phyloP scores from a whole-genome alignment of 2,888 invertebrate genomes.

The Kuschelorhynchus macadamiae region DNA sequence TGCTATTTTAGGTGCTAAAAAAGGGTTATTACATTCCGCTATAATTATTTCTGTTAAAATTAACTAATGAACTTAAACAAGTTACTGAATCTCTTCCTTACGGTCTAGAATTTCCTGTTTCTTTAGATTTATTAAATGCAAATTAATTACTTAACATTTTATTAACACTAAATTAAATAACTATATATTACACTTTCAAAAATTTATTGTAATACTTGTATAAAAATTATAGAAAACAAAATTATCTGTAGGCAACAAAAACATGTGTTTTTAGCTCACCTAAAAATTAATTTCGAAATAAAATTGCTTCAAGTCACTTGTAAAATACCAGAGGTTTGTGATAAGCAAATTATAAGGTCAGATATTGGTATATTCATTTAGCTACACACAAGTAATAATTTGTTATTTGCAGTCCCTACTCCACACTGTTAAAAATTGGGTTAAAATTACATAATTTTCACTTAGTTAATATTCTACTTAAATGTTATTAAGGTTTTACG shows the following conservation, averaged over 20 bases:
- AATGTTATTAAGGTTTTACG: no score
- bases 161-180: background rate
- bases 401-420: slow-evolving; percentile 1
- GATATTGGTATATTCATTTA: slow-evolving; percentile 1
- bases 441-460: no score
- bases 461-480: no score
- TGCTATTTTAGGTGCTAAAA: slow-evolving; percentile 9
- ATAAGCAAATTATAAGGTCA: slow-evolving; percentile 5
- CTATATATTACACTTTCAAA: background rate
- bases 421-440: no score
- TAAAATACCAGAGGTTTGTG: slow-evolving; percentile 8
- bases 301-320: background rate
- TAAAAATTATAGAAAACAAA: background rate
- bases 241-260: slow-evolving; percentile 1
- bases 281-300: slow-evolving; percentile 1
- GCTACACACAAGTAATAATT: background rate
- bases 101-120: slow-evolving; percentile 6
- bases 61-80: background rate
- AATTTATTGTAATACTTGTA: background rate
- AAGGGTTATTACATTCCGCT: slow-evolving; percentile 2
- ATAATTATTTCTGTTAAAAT: background rate
- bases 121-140: slow-evolving; percentile 1
- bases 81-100: slow-evolving; percentile 1
- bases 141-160: background rate
- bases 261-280: background rate